These are phyloP conservation scores for Ceuthmochares aereus DNA, from an alignment of 2,113 vertebrate species.

Conservation along the genomic window DNA sequence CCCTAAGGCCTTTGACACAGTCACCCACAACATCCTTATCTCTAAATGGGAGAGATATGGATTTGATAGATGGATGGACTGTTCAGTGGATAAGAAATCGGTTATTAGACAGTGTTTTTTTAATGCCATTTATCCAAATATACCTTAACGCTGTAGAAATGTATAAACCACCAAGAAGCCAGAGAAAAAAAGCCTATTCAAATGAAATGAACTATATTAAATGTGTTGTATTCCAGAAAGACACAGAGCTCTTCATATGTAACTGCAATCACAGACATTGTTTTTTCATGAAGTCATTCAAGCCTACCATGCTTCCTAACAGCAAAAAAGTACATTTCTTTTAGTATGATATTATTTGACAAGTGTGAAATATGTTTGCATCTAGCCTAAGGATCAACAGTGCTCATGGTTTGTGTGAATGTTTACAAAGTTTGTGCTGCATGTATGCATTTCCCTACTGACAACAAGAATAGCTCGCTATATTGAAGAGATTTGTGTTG, in stretches of 20 bases:
- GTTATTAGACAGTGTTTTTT: neutral
- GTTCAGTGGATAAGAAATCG: too few species aligned
- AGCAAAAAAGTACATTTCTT: neutral
- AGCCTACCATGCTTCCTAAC: neutral
- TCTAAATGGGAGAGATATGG: too few species aligned
- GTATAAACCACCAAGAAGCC: neutral
- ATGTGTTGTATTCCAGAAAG: neutral
- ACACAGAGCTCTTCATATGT: neutral
- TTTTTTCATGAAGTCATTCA: neutral
- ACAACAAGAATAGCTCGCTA: neutral
- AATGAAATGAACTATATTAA: neutral
- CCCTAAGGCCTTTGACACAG: too few species aligned
- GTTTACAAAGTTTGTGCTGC: neutral
- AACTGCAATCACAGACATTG: neutral
- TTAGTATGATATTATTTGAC: neutral
- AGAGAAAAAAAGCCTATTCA: neutral
- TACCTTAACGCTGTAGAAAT: neutral
- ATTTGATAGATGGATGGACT: too few species aligned
- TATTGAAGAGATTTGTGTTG: neutral
- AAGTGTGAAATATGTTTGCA: neutral
- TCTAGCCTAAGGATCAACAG: neutral
- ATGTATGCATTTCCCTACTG: neutral
- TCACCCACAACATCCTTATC: too few species aligned
- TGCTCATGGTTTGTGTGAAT: neutral
- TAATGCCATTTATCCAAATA: conserved; percentile 2